These are phyloP conservation scores for Stegostoma tigrinum DNA, from an alignment of 2,113 vertebrate species.

Conservation along the genomic window DNA sequence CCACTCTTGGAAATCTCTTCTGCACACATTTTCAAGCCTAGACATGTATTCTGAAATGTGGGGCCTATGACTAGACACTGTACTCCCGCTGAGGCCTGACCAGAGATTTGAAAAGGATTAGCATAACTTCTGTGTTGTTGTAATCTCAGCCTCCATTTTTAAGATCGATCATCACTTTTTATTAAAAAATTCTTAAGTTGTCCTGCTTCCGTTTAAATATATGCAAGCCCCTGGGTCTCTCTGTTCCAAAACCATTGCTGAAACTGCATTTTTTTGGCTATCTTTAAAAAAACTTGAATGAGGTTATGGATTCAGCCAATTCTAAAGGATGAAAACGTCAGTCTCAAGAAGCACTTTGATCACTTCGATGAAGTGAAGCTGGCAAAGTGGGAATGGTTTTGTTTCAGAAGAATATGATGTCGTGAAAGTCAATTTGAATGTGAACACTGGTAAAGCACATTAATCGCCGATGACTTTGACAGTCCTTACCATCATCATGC, in stretches of 20 bases:
- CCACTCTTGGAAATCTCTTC: background rate
- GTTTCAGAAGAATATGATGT: background rate
- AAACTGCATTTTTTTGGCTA: background rate
- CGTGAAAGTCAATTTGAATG: background rate
- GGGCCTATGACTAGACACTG: background rate
- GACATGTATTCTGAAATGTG: background rate
- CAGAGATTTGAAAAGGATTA: background rate
- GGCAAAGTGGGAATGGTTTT: background rate
- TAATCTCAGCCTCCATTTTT: background rate
- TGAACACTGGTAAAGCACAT: constrained; percentile 21
- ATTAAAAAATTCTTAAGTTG: too few relatives aligned
- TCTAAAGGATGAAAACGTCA: background rate
- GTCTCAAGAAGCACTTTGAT: background rate
- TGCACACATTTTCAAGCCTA: background rate
- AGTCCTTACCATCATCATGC: background rate
- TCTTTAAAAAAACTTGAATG: background rate
- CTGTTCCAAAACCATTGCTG: background rate
- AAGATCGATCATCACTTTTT: background rate
- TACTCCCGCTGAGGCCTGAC: background rate
- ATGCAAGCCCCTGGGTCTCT: too few relatives aligned
- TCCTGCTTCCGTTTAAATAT: too few relatives aligned
- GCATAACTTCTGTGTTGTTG: background rate
- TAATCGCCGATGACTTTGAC: background rate
- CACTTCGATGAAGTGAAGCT: too few relatives aligned
- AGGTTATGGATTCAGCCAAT: background rate